Evolutionary conservation across 1,140 invertebrate species (phyloP), one percentile per base, ranked within the genome.

Genomic region (Bradysia coprophila): DNA sequence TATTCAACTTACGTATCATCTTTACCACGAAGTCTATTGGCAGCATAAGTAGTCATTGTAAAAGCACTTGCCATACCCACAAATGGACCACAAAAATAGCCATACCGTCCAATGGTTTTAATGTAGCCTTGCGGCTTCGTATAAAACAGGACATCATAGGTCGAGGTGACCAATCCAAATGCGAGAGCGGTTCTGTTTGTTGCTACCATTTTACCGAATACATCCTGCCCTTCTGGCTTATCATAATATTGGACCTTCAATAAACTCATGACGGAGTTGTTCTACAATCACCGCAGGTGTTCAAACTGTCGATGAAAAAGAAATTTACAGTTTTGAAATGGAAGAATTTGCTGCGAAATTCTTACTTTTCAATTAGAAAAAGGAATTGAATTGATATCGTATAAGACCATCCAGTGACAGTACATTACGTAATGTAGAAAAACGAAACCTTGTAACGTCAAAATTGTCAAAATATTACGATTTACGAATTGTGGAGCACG

Each of bases 191-290:
- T 68, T 63, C 75, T 78, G 16, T 64, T 62, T 1, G 67, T 62
- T n/a, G 65, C 69, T 43, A 71, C 59, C 20, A 75, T 52, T 59
- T 82, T 81, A 44, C 70, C 63, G 36, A 70, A 56, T 21, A 73
- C 66, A 52, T 78, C 75, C 40, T 73, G 48, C 0, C 78, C 79
- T 31, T 83, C 78, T 1, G 79, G 79, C n/a, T 71, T 64, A 51
- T 77, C 71, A 53, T 75, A 78, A 50, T 81, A 85, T 43, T 56
- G 57, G 21, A 51, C 36, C 21, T 55, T 56, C 28, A 58, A 15
- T 13, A 28, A 8, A 13, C 24, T 28, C 24, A 28, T 28, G 24
- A 8, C 13, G 24, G 24, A 28, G 13, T 28, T n/a, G n/a, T n/a
- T n/a, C n/a, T n/a, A n/a, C n/a, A n/a, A n/a, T n/a, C n/a, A n/a